A percentile compares a stretch with the other conserved stretches of the same genome.
These are phyloP conservation scores for Cheilosia impressa DNA, from an alignment of 2,888 invertebrate species.

Conservation along the genomic window DNA sequence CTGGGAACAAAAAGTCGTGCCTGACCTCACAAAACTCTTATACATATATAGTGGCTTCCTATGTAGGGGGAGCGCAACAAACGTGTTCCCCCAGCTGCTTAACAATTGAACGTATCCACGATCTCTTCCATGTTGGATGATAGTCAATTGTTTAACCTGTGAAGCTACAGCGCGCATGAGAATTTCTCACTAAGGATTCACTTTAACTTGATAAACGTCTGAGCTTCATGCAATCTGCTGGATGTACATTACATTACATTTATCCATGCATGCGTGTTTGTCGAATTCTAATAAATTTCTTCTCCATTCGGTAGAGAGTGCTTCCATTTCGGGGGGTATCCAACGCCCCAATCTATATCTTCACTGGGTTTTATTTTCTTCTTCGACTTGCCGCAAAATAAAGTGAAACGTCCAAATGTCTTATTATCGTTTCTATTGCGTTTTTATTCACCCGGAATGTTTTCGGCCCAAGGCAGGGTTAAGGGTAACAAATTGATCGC, in stretches of 20 bases:
- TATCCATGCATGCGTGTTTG: conserved; percentile 50
- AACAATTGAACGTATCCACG: conserved; percentile 61
- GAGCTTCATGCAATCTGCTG: conserved; percentile 58
- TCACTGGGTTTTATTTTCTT: background rate
- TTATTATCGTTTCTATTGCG: conserved; percentile 16
- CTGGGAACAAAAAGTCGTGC: conserved; percentile 36
- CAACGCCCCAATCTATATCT: background rate
- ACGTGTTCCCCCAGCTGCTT: background rate
- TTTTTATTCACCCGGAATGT: conserved; percentile 11
- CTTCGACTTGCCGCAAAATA: conserved; percentile 17
- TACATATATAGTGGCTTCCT: background rate
- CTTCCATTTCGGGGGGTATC: background rate
- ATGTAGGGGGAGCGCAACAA: background rate
- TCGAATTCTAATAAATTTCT: conserved; percentile 54
- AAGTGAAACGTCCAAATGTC: conserved; percentile 28
- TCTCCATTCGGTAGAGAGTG: background rate
- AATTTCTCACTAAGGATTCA: conserved; percentile 41
- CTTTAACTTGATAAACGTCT: conserved; percentile 63
- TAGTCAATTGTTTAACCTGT: conserved; percentile 58
- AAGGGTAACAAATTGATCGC: conserved; percentile 26
- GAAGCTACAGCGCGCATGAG: conserved; percentile 18
- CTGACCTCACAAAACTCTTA: conserved; percentile 40
- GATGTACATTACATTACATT: background rate
- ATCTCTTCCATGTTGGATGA: conserved; percentile 58
- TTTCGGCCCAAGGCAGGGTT: background rate